phyloP scores from a whole-genome alignment of 2,797 vertebrate species.

The Tapera naevia region DNA sequence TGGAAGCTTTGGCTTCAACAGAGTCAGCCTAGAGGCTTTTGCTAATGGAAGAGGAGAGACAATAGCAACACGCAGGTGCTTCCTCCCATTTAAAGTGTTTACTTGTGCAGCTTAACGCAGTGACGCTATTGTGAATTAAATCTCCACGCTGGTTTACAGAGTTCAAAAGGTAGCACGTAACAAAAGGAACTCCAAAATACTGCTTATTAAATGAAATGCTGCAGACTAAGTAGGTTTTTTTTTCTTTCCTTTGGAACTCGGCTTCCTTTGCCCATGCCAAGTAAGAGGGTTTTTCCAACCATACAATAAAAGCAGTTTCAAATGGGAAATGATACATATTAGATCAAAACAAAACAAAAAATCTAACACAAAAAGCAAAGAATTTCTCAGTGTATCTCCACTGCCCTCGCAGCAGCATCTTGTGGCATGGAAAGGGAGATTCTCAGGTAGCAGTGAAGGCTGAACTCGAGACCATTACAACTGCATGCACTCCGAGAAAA shows the following conservation, averaged over 20 bases:
- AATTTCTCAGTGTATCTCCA: background rate
- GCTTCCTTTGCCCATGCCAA: slow-evolving; percentile 50
- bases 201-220: slow-evolving; percentile 36
- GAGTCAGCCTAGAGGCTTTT: background rate
- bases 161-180: slow-evolving; percentile 61
- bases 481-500: background rate
- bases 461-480: background rate
- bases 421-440: background rate
- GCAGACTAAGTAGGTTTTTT: background rate
- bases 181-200: slow-evolving; percentile 55
- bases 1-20: background rate
- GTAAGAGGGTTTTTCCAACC: slow-evolving; percentile 42
- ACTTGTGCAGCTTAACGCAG: slow-evolving; percentile 45
- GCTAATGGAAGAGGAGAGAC: slow-evolving; percentile 54
- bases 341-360: slow-evolving; percentile 2
- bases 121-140: slow-evolving; percentile 43
- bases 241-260: slow-evolving; percentile 11
- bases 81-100: slow-evolving; percentile 78
- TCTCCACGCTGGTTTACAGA: background rate
- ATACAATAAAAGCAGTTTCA: slow-evolving; percentile 8
- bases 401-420: background rate
- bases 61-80: slow-evolving; percentile 75
- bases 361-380: background rate
- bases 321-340: slow-evolving; percentile 46
- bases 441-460: background rate